Percentiles rank a stretch among this genome's conserved stretches.
phyloP scores from a whole-genome alignment of 2,888 invertebrate species.

The Drosophila cyrtoloma region DNA sequence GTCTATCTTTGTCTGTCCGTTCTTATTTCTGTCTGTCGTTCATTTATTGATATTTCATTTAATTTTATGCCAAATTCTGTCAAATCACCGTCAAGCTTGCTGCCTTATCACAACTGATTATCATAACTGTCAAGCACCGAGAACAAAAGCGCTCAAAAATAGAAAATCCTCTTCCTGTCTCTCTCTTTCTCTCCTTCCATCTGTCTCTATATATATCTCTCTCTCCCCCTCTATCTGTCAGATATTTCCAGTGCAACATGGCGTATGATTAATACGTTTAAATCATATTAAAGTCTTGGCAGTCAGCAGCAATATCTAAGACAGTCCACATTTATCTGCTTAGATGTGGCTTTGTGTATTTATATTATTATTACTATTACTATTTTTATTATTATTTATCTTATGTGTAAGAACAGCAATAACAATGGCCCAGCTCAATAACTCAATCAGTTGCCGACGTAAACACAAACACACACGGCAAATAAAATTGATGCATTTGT shows the following conservation, averaged over 20 bases:
- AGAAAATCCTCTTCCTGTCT: neutral
- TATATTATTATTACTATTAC: conserved; percentile 64
- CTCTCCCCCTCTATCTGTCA: neutral
- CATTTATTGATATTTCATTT: conserved; percentile 56
- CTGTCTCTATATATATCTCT: neutral
- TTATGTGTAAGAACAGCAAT: conserved; percentile 41
- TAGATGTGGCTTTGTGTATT: neutral
- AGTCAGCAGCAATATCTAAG: conserved; percentile 26
- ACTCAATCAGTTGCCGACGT: conserved; percentile 73
- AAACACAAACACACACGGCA: conserved; percentile 21
- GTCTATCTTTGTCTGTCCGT: conserved; percentile 1
- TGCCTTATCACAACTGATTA: conserved; percentile 42
- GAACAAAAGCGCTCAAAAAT: conserved; percentile 5
- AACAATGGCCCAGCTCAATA: conserved; percentile 62
- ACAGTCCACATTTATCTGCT: conserved; percentile 41
- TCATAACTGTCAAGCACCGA: conserved; percentile 52
- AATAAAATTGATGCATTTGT: conserved; percentile 59
- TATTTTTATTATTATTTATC: conserved; percentile 62
- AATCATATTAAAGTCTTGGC: conserved; percentile 65
- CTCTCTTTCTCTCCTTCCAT: neutral
- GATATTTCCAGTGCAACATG: conserved; percentile 57
- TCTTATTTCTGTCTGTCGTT: conserved; percentile 1
- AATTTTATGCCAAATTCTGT: conserved; percentile 41
- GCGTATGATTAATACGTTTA: conserved; percentile 75
- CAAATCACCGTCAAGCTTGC: conserved; percentile 61